Percentiles rank a stretch among this genome's conserved stretches.
Conservation (phyloP, 2,888 invertebrate species). For the Ophraella communa region DNA sequence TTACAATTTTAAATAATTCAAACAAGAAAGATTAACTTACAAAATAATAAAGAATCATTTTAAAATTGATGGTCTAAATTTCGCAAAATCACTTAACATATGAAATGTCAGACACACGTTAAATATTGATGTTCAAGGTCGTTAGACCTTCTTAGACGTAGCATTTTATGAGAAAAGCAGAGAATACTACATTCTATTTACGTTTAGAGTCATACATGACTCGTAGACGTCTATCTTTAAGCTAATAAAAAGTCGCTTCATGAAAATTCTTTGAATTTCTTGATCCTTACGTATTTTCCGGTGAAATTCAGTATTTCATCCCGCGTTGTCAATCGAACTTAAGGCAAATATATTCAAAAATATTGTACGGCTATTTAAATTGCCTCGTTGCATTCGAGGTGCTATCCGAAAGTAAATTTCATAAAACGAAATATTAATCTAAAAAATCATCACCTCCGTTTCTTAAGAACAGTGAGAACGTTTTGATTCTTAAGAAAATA, state of each 20-base stretch:
- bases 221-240: neutral
- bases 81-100: too few species aligned
- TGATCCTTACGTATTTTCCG: neutral
- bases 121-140: neutral
- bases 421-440: too few species aligned
- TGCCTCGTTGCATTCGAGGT: too few species aligned
- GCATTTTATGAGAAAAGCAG: neutral
- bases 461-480: neutral
- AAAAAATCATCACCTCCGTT: neutral
- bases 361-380: too few species aligned
- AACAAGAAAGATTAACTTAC: too few species aligned
- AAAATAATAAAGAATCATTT: too few species aligned
- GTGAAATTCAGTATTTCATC: neutral
- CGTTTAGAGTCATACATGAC: neutral
- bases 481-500: slow-evolving; percentile 2
- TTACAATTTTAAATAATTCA: too few species aligned
- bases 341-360: too few species aligned
- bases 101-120: too few species aligned
- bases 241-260: neutral
- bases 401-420: too few species aligned
- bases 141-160: neutral
- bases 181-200: neutral
- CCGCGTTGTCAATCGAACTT: neutral
- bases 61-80: too few species aligned
- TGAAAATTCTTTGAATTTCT: neutral